These are phyloP conservation scores for Meteorus colon DNA, from an alignment of 2,888 invertebrate species.

Conservation along the genomic window DNA sequence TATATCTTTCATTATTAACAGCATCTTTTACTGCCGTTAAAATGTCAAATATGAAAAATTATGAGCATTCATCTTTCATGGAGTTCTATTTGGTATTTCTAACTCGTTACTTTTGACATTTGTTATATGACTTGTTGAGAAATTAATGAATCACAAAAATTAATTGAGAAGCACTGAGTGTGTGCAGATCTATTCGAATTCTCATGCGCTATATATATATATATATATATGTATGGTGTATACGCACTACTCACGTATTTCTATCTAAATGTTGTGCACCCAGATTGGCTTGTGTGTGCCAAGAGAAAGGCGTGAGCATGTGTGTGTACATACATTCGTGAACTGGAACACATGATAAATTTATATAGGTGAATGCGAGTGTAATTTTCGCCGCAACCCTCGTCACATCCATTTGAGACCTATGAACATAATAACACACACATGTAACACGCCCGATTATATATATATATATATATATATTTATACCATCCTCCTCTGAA, in stretches of 20 bases:
- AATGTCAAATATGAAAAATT: neutral
- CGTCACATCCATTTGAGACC: constrained; percentile 36
- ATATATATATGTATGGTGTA: constrained; percentile 37
- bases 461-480: constrained; percentile 10
- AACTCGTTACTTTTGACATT: neutral
- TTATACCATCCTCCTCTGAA: constrained; percentile 34
- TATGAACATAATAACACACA: constrained; percentile 31
- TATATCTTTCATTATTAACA: constrained; percentile 17
- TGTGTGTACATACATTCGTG: constrained; percentile 32
- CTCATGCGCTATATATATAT: too few species aligned
- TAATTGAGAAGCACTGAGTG: constrained; percentile 33
- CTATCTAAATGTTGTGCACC: constrained; percentile 44
- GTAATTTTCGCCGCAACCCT: constrained; percentile 48
- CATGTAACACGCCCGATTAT: constrained; percentile 44
- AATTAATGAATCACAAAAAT: neutral
- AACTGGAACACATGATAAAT: constrained; percentile 26
- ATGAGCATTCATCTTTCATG: neutral
- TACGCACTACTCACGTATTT: constrained; percentile 21
- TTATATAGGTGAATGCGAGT: constrained; percentile 47
- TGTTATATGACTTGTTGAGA: neutral
- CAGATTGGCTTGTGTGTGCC: constrained; percentile 37
- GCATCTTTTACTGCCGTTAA: neutral
- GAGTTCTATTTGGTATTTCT: neutral
- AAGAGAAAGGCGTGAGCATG: constrained; percentile 34
- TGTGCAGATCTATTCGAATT: constrained; percentile 47